Evolutionary conservation across 1,140 invertebrate species (phyloP).

Genomic region (Caerostris darwini): DNA sequence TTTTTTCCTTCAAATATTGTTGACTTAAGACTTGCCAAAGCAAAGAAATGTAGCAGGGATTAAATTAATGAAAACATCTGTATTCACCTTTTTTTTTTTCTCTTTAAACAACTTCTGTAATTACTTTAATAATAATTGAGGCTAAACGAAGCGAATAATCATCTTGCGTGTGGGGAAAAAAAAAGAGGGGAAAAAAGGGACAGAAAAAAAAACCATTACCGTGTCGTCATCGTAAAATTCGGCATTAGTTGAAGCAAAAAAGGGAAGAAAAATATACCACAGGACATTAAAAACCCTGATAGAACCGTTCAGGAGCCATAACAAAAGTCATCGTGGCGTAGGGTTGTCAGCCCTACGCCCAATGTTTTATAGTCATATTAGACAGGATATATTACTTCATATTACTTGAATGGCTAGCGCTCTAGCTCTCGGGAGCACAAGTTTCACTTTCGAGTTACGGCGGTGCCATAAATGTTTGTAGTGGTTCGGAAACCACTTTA

Average conservation of each 20-base stretch:
- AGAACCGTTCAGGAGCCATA: constrained; percentile 40
- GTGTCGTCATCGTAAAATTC: constrained; percentile 17
- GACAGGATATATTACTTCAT: no score
- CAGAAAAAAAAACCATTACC: constrained; percentile 20
- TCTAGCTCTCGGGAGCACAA: no score
- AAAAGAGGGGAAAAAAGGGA: no score
- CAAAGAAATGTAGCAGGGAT: background rate
- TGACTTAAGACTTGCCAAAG: background rate
- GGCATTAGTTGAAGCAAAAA: constrained; percentile 48
- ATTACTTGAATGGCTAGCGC: no score
- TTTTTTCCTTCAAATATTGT: no score
- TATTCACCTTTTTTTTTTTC: background rate
- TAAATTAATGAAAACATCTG: constrained; percentile 1
- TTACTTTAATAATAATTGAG: constrained; percentile 28
- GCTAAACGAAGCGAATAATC: constrained; percentile 48
- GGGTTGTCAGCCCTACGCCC: no score
- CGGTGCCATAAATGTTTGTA: no score
- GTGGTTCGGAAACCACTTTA: no score
- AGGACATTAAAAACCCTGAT: constrained; percentile 60
- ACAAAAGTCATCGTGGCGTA: constrained; percentile 35
- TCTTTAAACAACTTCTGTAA: background rate
- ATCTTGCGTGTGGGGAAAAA: background rate
- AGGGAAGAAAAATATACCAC: constrained; percentile 59
- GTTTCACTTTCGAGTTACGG: no score
- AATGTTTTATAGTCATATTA: no score